Evolutionary conservation across 2,888 invertebrate species (phyloP), one percentile per base, ranked within the genome.

Genomic region (Alviniconcha strummeri): DNA sequence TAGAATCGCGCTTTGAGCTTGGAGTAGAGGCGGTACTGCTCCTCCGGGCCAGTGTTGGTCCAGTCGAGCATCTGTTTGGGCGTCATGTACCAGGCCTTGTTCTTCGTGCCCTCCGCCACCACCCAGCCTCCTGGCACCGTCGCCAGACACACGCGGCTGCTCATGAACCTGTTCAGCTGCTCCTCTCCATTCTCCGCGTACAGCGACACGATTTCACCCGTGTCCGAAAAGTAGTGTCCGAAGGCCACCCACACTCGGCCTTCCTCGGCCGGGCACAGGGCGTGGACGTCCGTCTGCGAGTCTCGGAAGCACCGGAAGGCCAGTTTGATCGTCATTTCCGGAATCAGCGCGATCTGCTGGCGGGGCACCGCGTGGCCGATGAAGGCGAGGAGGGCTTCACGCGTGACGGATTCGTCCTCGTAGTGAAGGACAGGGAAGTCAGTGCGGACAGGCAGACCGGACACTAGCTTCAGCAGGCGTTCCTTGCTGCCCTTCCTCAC

Each of bases 11-110:
- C 19, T 7, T 17, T 17, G 8, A 11, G 71, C 71, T 71, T 71
- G 19, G 71, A 71, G 71, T 71, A 71, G n/a, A 71, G n/a, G 71
- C n/a, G n/a, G 71, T 71, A 71, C 71, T 71, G 71, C 17, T 19
- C 17, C 60, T 60, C 60, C 71, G 17, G 71, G 17, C 71, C 19
- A 1, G n/a, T 71, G 71, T 71, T 15, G n/a, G n/a, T n/a, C n/a
- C n/a, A n/a, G 13, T 17, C 71, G 13, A 19, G 8, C 1, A 9
- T 71, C 71, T 71, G 7, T 17, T 71, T 71, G 17, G 71, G n/a
- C 17, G 71, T 71, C 71, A 71, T 71, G 71, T 15, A 71, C 71
- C 13, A 17, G 7, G 71, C n/a, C 71, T 71, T 71, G 71, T n/a
- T n/a, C 7, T 71, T 19, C 19, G 7, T 71, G 19, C 71, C 71